Evolutionary conservation across 2,888 invertebrate genomes (phyloP), one percentile per base, ranked within the genome.

Genomic region (Camptogramma bilineatum): DNA sequence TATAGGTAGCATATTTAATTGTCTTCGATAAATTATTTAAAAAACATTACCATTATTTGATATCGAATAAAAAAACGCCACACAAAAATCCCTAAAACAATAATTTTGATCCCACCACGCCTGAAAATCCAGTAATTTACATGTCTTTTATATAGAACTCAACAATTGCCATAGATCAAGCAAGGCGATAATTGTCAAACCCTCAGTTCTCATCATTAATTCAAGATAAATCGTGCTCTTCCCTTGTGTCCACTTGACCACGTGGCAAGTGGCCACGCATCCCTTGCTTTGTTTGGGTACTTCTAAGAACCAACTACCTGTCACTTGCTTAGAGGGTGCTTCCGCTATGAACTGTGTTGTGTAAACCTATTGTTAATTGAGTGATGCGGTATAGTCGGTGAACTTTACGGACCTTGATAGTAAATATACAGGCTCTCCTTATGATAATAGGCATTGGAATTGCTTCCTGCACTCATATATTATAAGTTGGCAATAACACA

Each of bases 221-320:
- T 31, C 13, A 19, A 48, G 21, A 48, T 54, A 56, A 57, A 57
- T 58, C 5, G 8, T 5, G 9, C 39, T 44, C 52, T 24, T 19
- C 48, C 42, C 24, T 51, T 47, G 24, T 62, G 44, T 59, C 19
- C 58, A 62, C 66, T 66, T 66, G 58, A 62, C 51, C 66, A 66
- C 62, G 51, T 62, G 66, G 52, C 57, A 57, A 16, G 50, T 62
- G 65, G 50, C 58, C 48, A 9, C 21, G 16, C 51, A 31, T 58
- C 62, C 57, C 57, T 53, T 66, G 58, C 62, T 57, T 61, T 58
- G 54, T 66, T 58, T 54, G 52, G 18, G 9, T 46, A 53, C 61
- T 72, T 71, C 72, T 64, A 66, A 64, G 72, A 72, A 72, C 69
- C 18, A 47, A 63, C 62, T 70, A 69, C 66, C 69, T 72, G 62